A percentile compares a stretch with the other conserved stretches of the same genome.
phyloP scores from a whole-genome alignment of 2,797 vertebrate species.

The Sebastes oblongus region DNA sequence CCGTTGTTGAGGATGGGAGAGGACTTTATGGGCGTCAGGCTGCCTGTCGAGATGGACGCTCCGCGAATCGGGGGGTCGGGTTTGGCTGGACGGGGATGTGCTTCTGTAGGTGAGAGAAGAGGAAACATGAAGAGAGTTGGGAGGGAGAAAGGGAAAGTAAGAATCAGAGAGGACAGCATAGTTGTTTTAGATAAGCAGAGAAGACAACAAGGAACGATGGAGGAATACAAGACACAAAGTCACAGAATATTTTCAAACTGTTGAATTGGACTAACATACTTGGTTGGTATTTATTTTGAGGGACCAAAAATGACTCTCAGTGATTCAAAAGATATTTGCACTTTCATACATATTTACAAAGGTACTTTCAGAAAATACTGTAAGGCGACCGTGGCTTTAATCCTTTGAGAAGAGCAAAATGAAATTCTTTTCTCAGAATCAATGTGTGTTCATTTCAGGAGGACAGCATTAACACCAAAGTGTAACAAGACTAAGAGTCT shows the following conservation, averaged over 20 bases:
- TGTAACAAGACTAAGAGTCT: too few species aligned
- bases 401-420: background rate
- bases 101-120: slow-evolving; percentile 82
- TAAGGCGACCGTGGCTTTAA: background rate
- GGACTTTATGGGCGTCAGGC: slow-evolving; percentile 92
- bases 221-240: background rate
- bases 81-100: slow-evolving; percentile 92
- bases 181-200: background rate
- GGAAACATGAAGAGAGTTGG: background rate
- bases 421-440: background rate
- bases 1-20: slow-evolving; percentile 95
- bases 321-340: background rate
- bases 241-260: background rate
- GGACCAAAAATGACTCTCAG: too few species aligned
- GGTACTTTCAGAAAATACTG: background rate
- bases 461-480: too few species aligned
- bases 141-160: background rate
- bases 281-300: too few species aligned
- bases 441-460: background rate
- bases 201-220: background rate
- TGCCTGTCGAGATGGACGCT: slow-evolving; percentile 86
- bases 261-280: background rate
- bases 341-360: background rate
- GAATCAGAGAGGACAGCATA: background rate
- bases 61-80: slow-evolving; percentile 84